Evolutionary conservation across 2,797 vertebrate species (phyloP).

Genomic region (Ceryle rudis): DNA sequence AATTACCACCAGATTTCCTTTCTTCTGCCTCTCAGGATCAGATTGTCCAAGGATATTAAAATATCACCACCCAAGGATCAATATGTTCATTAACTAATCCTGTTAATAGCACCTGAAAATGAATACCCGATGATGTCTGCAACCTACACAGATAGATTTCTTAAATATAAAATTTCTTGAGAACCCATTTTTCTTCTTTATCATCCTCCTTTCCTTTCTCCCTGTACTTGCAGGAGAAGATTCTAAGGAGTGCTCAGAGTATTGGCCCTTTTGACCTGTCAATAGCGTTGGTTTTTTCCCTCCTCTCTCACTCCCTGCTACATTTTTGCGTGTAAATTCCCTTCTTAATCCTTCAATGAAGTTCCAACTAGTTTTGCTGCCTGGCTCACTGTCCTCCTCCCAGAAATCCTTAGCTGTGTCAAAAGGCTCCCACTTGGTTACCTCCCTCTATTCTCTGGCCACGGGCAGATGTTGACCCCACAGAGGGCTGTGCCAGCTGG

Average conservation of each 20-base stretch:
- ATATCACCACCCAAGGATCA: background rate
- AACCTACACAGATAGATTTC: background rate
- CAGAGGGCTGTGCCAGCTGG: background rate
- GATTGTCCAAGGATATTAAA: background rate
- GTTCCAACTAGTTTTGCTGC: background rate
- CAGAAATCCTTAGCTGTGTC: background rate
- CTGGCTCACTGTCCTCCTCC: background rate
- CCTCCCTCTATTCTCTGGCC: background rate
- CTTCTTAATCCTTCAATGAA: background rate
- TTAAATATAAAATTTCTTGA: background rate
- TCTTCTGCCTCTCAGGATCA: conserved; percentile 1
- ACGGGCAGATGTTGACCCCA: background rate
- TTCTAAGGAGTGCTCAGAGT: background rate
- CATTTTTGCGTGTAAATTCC: background rate
- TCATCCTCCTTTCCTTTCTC: background rate
- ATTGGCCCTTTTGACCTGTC: background rate
- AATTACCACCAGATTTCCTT: background rate
- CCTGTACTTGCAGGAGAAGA: background rate
- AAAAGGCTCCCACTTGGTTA: background rate
- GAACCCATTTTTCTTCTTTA: fast-evolving
- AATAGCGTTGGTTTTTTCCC: background rate
- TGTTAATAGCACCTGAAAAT: background rate
- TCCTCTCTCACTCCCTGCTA: background rate
- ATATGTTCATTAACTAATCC: background rate
- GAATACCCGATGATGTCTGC: background rate